Percentiles rank a stretch among this genome's conserved stretches.
These are phyloP conservation scores for Pimpla rufipes DNA, from an alignment of 2,888 invertebrate species.

Conservation along the genomic window DNA sequence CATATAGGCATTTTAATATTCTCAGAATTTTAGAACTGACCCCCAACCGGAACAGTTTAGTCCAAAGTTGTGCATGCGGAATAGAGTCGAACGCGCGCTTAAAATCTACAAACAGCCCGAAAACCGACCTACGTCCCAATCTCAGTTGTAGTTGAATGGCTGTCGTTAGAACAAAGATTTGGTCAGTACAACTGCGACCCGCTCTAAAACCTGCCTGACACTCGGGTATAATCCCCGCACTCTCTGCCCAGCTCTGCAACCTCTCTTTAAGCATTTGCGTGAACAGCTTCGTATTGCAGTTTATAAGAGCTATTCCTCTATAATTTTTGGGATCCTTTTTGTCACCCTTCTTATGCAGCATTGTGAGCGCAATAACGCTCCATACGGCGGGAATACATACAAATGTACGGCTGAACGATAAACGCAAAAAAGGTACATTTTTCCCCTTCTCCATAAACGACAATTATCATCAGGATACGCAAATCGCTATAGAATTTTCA, in stretches of 20 bases:
- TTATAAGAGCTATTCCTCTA: conserved; percentile 2
- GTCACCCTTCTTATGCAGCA: conserved; percentile 7
- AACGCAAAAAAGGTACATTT: background rate
- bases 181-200: too few relatives aligned
- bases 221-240: background rate
- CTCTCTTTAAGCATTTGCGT: background rate
- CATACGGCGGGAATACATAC: too few relatives aligned
- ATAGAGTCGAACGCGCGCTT: background rate
- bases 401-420: background rate
- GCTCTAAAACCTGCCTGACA: too few relatives aligned
- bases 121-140: background rate
- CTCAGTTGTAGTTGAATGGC: background rate
- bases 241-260: background rate
- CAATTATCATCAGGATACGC: too few relatives aligned
- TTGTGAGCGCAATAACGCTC: too few relatives aligned
- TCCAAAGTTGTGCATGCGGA: background rate
- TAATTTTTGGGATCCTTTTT: background rate
- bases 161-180: background rate
- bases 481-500: too few relatives aligned
- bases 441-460: background rate
- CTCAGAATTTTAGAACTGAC: background rate
- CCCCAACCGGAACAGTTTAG: background rate
- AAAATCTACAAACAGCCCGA: background rate
- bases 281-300: background rate
- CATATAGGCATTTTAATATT: background rate